Base-by-base conservation (phyloP, 2,888 invertebrate species). In the Ramazzottius varieornatus region DNA sequence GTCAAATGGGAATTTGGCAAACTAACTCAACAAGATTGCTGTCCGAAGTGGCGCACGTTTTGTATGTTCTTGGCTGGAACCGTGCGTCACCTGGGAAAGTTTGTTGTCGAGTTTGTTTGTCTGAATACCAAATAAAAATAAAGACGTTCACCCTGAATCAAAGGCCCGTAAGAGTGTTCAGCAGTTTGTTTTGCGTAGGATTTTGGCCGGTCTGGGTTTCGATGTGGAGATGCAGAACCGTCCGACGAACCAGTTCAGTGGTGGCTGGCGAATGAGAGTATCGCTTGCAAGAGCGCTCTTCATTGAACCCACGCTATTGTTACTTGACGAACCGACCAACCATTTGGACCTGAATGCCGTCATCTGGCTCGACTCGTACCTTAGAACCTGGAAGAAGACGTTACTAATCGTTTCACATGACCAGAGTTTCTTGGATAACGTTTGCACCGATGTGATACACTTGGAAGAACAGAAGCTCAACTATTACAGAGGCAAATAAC, bases 301-400 rank as follows among this genome's bases (percentile, higher is more conserved):
- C 68, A 75, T 82, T 63, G 78, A 78, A 68, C 82, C 82, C 0
- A 78, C 80, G 66, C 71, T 82, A 65, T 72, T 82, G 33, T 72
- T 82, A 65, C 73, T 81, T 66, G 82, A 83, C 72, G 82, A 82
- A 71, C 82, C 82, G 0, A 79, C 79, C 0, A 79, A 79, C 72
- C 79, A 79, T 70, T 70, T 82, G 46, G 98, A 98, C 81, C 81
- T 98, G 67, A 99, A 98, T 74, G 98, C 98, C 69, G 98, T 98
- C 65, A 99, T 99, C 81, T 98, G 98, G 98, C 81, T 99, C 66
- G 98, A 99, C 69, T 88, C 86, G 75, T 96, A 96, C 75, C 80
- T 98, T 32, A 94, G 96, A 81, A 83, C 83, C 1, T 98, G 98
- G 98, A 99, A 98, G 78, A 99, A 99, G 75, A 99, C 98, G 0